Percentiles rank a stretch among this genome's conserved stretches.
phyloP scores from a whole-genome alignment of 2,797 vertebrate species.

The Chromobotia macracanthus region DNA sequence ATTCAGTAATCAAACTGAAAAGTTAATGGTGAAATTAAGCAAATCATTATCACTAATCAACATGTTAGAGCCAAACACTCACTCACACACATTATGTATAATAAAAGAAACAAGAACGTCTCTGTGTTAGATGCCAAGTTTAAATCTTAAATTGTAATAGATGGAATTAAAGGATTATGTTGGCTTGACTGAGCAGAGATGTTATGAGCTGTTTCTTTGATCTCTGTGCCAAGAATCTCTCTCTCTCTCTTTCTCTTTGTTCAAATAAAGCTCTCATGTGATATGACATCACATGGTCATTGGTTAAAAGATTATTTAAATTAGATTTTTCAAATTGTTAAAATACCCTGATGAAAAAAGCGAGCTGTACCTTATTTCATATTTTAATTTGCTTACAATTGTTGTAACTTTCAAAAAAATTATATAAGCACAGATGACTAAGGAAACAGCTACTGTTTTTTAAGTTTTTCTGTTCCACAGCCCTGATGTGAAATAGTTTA shows the following conservation, averaged over 20 bases:
- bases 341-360: background rate
- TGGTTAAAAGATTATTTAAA: background rate
- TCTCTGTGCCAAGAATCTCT: background rate
- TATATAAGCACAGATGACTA: no score
- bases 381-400: no score
- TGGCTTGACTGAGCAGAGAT: background rate
- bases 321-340: background rate
- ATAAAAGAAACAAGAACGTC: background rate
- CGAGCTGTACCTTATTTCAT: background rate
- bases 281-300: background rate
- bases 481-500: background rate
- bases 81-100: background rate
- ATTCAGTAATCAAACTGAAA: background rate
- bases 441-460: no score
- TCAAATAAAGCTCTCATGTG: conserved; percentile 12
- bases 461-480: no score
- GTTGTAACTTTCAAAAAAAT: no score
- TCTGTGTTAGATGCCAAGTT: background rate
- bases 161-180: conserved; percentile 6
- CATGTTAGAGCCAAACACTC: conserved; percentile 1
- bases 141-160: background rate
- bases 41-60: conserved; percentile 17
- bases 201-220: background rate
- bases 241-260: background rate
- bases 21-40: background rate